Conservation (phyloP, 1,140 invertebrate genomes). For the Cydia fagiglandana region DNA sequence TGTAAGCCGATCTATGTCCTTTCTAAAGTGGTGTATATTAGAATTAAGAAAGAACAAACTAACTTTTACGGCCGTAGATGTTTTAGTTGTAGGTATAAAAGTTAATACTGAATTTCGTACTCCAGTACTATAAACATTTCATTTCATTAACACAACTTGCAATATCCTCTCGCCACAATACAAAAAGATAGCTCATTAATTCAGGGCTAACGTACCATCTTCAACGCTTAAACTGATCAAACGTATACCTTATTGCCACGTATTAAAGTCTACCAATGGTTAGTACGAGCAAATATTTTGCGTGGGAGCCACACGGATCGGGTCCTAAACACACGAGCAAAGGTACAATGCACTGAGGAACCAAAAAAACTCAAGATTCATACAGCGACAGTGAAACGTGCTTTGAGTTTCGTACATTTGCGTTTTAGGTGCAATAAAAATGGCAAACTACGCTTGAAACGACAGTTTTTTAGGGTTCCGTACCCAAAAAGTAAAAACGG, state of each 20-base stretch:
- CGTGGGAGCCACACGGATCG: slow-evolving; percentile 1
- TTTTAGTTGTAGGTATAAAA: no score
- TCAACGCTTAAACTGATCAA: not conserved
- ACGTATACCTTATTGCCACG: not conserved
- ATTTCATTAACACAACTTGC: no score
- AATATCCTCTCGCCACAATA: slow-evolving; percentile 6
- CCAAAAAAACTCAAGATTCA: slow-evolving; percentile 19
- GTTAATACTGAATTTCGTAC: no score
- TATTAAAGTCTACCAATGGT: not conserved
- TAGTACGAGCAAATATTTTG: slow-evolving; percentile 16
- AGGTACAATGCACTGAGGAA: slow-evolving; percentile 24
- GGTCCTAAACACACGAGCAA: slow-evolving; percentile 23
- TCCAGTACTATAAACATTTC: no score
- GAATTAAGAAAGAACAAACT: no score
- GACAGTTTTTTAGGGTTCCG: no score
- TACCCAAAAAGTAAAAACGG: no score
- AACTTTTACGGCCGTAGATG: no score
- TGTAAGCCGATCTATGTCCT: no score
- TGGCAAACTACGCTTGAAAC: not conserved
- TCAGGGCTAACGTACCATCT: not conserved
- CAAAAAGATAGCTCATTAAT: not conserved
- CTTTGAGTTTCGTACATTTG: not conserved
- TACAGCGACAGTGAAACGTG: slow-evolving; percentile 9
- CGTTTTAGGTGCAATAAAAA: slow-evolving; percentile 1
- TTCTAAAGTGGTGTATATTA: no score